Evolutionary conservation across 2,113 vertebrate species (phyloP).

Genomic region (Proterorhinus semilunaris): DNA sequence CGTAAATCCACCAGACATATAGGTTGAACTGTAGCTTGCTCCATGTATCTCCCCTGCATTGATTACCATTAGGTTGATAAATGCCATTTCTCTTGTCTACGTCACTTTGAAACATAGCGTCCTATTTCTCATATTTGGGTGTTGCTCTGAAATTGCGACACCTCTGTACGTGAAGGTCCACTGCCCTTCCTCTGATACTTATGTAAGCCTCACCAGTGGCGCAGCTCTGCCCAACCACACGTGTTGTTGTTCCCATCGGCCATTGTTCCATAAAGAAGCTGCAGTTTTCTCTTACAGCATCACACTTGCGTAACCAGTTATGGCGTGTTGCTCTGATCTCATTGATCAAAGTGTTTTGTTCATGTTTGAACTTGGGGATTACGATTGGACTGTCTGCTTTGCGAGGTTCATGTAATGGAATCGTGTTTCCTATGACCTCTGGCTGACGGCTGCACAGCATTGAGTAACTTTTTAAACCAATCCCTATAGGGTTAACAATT

Average conservation of each 20-base stretch:
- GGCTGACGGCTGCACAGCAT: too few relatives aligned
- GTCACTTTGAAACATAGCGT: not conserved
- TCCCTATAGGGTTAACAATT: too few relatives aligned
- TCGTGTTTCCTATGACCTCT: too few relatives aligned
- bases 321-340: slow-evolving; percentile 17
- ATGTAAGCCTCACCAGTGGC: slow-evolving; percentile 42
- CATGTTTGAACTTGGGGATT: not conserved
- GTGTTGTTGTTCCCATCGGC: slow-evolving; percentile 38
- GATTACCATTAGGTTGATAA: not conserved
- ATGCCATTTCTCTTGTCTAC: not conserved
- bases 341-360: not conserved
- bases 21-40: slow-evolving; percentile 16
- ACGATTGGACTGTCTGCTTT: not conserved
- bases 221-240: slow-evolving; percentile 26
- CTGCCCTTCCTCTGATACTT: slow-evolving; percentile 20
- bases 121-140: slow-evolving; percentile 1
- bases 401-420: too few relatives aligned
- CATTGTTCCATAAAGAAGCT: slow-evolving; percentile 40
- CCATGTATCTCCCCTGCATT: slow-evolving; percentile 9
- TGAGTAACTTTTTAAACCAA: too few relatives aligned
- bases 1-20: slow-evolving; percentile 8
- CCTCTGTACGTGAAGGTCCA: slow-evolving; percentile 24
- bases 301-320: slow-evolving; percentile 62
- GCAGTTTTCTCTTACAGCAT: slow-evolving; percentile 29
- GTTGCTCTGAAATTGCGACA: slow-evolving; percentile 32